Base-by-base conservation (phyloP, 2,113 vertebrate genomes). In the Amazona guildingii region DNA sequence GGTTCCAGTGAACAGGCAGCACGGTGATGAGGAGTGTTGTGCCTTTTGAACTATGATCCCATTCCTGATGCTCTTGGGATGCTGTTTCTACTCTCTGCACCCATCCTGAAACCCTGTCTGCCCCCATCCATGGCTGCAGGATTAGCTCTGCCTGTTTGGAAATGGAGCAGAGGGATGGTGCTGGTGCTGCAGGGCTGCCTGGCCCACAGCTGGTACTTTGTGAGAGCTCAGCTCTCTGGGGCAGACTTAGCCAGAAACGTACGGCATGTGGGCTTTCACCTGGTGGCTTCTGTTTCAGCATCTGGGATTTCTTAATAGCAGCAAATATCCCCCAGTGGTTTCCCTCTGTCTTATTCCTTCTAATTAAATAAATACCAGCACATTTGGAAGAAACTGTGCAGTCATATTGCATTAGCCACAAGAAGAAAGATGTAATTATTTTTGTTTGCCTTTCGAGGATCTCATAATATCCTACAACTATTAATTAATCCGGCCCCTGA, bases 281-380 rank as follows among this genome's bases (percentile, higher is more conserved):
- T 84, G 92, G 55, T 82, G 88, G 83, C 94, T 95, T 67, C 92
- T 93, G 54, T 52, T 68, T 7, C 77, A 82, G 76, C 73, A 79
- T 73, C 68, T 69, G 90, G 80, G 76, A 75, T 84, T 94, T 84
- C 86, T 78, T 82, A 91, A 68, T 86, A 81, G 44, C 64, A 59
- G 55, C 3, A 20, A 96, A 68, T 73, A 93, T 75, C 62, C 61
- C 92, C 83, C 79, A 29, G 69, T 84, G 95, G 80, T 88, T 93
- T 90, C 29, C 28, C 72, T 24, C 13, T 14, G 8, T 49, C 74
- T 86, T 51, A 39, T 55, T 84, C 83, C 80, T 79, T 90, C 86
- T 86, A 83, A 95, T 95, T 86, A 95, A 91, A 92, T 86, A 95
- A 96, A 97, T 83, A 76, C 92, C 95, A 85, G 28, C 77, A 73